Base-by-base conservation (phyloP, 1,140 invertebrate species). In the Eupeodes corollae region DNA sequence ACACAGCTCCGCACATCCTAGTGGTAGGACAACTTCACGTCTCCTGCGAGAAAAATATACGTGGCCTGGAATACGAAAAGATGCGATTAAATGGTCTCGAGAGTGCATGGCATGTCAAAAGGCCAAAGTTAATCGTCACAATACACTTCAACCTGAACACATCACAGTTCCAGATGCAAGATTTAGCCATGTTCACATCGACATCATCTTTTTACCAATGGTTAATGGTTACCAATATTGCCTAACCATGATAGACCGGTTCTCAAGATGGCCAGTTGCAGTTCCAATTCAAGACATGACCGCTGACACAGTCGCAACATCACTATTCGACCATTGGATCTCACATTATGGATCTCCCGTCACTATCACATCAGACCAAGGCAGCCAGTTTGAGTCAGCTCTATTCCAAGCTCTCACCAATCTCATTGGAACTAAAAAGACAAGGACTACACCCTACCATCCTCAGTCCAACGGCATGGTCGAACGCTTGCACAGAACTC, bases 401-500 rank as follows among this genome's bases (percentile, higher is more conserved):
- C 30, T 68, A 2, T 68, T 62, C 31, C 46, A 47, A 18, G 9
- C 51, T 5, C 42, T 61, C 15, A 53, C 43, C 39, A 38, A 38
- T 1, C 30, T 56, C 1, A 21, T 59, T 9, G 58, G 63, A 1
- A 50, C 51, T 13, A 42, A 52, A 32, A 49, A 32, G 35, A 42
- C 42, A n/a, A 39, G 54, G 10, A 73, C 70, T 5, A 71, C n/a
- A n/a, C n/a, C n/a, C n/a, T n/a, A n/a, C n/a, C n/a, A n/a, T n/a
- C n/a, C n/a, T n/a, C n/a, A n/a, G 69, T 1, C 61, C 30, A 71
- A 72, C 42, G 68, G 70, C 0, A 58, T 70, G 53, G 55, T 73
- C 5, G 69, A 73, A 47, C 50, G 70, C 3, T 59, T 61, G 38
- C 70, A 73, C 45, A 49, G 70, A 1, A 30, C n/a, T n/a, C n/a